Conservation (phyloP, 2,888 invertebrate species). For the Lasioglossum lativentre region DNA sequence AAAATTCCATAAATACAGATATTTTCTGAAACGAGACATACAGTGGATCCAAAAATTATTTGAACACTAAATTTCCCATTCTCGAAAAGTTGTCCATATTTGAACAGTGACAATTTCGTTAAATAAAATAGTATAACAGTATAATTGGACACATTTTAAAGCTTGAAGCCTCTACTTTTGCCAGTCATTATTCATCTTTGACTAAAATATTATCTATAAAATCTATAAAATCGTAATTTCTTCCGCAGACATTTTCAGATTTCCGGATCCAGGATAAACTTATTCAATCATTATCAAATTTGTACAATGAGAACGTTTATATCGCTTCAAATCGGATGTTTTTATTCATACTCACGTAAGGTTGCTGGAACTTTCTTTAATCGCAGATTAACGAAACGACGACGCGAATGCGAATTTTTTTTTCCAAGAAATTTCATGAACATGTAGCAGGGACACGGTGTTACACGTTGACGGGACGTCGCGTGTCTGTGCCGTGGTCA, state of each 20-base stretch:
- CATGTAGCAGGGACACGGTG: constrained; percentile 29
- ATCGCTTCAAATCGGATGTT: background rate
- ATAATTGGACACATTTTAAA: too few species aligned
- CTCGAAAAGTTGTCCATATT: too few species aligned
- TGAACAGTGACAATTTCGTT: too few species aligned
- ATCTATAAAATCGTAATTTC: background rate
- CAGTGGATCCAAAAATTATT: too few species aligned
- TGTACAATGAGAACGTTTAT: too few species aligned
- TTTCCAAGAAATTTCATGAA: constrained; percentile 34
- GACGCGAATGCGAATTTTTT: constrained; percentile 20
- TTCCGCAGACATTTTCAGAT: background rate
- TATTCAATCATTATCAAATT: background rate
- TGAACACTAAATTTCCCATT: too few species aligned
- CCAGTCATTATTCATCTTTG: too few species aligned
- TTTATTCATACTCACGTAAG: constrained; percentile 45
- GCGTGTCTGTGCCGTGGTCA: constrained; percentile 29
- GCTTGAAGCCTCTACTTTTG: too few species aligned
- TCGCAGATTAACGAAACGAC: constrained; percentile 18
- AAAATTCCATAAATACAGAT: background rate
- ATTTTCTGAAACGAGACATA: background rate
- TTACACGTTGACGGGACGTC: constrained; percentile 33
- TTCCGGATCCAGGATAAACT: too few species aligned
- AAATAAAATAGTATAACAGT: too few species aligned
- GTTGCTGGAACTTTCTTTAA: constrained; percentile 15
- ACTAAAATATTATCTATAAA: too few species aligned